These are phyloP conservation scores for Odontamblyopus rebecca DNA, from an alignment of 2,797 vertebrate species.

Conservation along the genomic window DNA sequence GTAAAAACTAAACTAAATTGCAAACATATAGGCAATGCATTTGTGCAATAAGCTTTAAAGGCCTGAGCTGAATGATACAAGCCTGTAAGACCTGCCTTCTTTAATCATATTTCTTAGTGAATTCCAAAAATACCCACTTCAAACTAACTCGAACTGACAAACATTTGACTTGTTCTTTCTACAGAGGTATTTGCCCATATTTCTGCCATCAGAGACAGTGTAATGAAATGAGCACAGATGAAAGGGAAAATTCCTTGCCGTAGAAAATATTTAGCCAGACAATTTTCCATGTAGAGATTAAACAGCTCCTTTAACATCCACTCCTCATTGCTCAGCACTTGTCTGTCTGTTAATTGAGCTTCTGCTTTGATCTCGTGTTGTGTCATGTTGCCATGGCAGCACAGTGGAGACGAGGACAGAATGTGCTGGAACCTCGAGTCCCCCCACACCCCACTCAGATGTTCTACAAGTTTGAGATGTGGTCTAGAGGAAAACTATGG, in stretches of 20 bases:
- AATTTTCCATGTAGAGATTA: slow-evolving; percentile 30
- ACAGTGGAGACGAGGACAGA: slow-evolving; percentile 33
- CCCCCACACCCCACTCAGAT: slow-evolving; percentile 15
- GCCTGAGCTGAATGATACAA: too few species aligned
- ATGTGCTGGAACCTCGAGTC: slow-evolving; percentile 39
- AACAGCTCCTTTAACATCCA: slow-evolving; percentile 11
- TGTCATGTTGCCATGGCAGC: slow-evolving; percentile 50
- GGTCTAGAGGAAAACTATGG: not conserved
- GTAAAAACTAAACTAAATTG: too few species aligned
- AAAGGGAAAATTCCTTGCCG: not conserved
- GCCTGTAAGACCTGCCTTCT: too few species aligned
- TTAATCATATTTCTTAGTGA: too few species aligned
- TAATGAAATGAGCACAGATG: not conserved
- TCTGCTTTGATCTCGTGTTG: slow-evolving; percentile 6
- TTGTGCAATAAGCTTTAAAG: too few species aligned
- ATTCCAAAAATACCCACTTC: too few species aligned
- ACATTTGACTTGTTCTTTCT: too few species aligned
- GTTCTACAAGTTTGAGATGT: not conserved
- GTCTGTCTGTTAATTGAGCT: slow-evolving; percentile 38
- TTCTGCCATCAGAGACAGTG: not conserved
- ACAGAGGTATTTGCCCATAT: not conserved
- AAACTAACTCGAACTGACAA: too few species aligned
- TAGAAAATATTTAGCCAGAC: slow-evolving; percentile 14
- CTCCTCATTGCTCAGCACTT: slow-evolving; percentile 22
- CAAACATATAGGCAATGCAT: too few species aligned